Evolutionary conservation across 2,888 invertebrate genomes (phyloP).

Genomic region (Leptinotarsa juncta): DNA sequence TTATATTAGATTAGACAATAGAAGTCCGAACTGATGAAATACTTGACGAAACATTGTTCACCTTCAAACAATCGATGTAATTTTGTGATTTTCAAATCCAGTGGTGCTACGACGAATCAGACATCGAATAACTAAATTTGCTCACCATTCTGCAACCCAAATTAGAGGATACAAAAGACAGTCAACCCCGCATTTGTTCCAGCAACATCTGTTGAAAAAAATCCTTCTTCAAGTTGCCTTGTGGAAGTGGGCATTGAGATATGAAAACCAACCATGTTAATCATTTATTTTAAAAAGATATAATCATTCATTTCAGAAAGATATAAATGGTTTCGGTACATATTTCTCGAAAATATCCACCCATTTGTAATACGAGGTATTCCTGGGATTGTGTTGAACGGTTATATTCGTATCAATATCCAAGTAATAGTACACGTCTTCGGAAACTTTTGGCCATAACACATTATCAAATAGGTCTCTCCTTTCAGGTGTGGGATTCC

Average conservation of each 20-base stretch:
- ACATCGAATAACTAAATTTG: too few relatives aligned
- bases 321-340: constrained; percentile 33
- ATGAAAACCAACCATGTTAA: neutral
- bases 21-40: too few relatives aligned
- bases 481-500: constrained; percentile 38
- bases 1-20: too few relatives aligned
- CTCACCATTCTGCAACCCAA: too few relatives aligned
- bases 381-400: constrained; percentile 31
- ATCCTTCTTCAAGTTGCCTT: too few relatives aligned
- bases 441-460: constrained; percentile 30
- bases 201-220: too few relatives aligned
- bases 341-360: constrained; percentile 37
- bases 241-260: neutral
- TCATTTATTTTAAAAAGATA: neutral
- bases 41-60: too few relatives aligned
- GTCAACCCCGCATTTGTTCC: too few relatives aligned
- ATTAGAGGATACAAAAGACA: too few relatives aligned
- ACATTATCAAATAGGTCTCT: constrained; percentile 31
- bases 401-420: constrained; percentile 31
- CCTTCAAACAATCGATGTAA: too few relatives aligned
- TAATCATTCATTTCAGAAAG: constrained; percentile 22
- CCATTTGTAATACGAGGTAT: constrained; percentile 34
- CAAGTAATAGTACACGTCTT: constrained; percentile 27
- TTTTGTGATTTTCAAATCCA: too few relatives aligned
- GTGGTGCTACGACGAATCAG: too few relatives aligned